These are phyloP conservation scores for Melanerpes formicivorus DNA, from an alignment of 2,113 vertebrate species.

Conservation along the genomic window DNA sequence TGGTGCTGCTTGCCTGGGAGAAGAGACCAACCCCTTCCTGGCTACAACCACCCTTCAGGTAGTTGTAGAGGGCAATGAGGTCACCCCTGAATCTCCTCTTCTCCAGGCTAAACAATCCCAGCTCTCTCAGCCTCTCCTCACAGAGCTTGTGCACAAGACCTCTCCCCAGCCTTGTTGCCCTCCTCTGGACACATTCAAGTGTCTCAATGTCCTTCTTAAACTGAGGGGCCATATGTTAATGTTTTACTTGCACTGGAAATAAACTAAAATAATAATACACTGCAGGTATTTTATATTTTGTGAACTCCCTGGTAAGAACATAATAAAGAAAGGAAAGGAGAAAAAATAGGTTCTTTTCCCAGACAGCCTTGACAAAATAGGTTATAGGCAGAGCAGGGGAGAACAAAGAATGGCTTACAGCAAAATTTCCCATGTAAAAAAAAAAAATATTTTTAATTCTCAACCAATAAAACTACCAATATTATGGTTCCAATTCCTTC, in stretches of 20 bases:
- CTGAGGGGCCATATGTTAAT: not conserved
- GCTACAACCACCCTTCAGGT: no score
- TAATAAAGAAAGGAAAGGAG: conserved; percentile 29
- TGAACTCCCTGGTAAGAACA: conserved; percentile 7
- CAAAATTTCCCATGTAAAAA: conserved; percentile 10
- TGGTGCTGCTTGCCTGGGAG: no score
- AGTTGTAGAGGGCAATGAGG: no score
- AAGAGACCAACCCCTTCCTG: no score
- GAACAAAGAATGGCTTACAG: not conserved
- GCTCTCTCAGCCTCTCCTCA: no score
- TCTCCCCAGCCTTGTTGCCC: no score
- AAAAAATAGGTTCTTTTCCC: not conserved
- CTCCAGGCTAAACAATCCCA: no score
- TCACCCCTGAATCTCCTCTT: no score
- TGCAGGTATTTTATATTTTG: conserved; percentile 33
- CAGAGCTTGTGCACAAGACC: no score
- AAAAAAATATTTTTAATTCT: conserved; percentile 23
- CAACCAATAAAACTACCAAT: conserved; percentile 12
- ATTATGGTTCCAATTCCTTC: conserved; percentile 14
- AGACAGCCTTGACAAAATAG: not conserved
- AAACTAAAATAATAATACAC: not conserved
- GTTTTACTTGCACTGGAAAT: conserved; percentile 21
- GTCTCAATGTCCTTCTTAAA: no score
- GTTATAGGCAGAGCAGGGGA: not conserved
- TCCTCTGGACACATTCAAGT: no score